These are phyloP conservation scores for Orthosia incerta DNA, from an alignment of 2,888 invertebrate genomes.

Conservation along the genomic window DNA sequence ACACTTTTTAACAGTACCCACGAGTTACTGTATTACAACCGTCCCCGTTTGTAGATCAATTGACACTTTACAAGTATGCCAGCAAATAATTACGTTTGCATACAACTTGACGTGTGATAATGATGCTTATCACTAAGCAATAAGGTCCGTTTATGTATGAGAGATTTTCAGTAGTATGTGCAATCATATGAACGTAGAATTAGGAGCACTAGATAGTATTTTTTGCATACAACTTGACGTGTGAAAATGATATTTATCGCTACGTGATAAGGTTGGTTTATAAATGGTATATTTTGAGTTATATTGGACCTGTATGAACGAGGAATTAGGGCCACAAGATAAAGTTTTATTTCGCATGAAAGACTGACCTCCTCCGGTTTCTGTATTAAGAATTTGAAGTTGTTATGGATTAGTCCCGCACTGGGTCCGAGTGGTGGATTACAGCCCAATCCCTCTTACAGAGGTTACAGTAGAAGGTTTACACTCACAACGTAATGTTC, in stretches of 20 bases:
- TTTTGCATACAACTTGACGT: background rate
- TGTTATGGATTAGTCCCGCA: no score
- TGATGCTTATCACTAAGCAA: rapidly evolving
- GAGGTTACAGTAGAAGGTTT: no score
- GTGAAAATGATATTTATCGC: background rate
- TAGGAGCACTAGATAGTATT: background rate
- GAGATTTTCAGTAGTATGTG: background rate
- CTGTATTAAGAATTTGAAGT: no score
- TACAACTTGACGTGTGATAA: background rate
- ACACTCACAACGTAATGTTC: no score
- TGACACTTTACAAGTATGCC: constrained; percentile 41
- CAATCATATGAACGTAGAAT: constrained; percentile 11
- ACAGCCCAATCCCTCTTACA: no score
- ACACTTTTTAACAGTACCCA: no score
- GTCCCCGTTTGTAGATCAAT: constrained; percentile 35
- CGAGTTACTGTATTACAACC: constrained; percentile 1
- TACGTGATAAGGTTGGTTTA: background rate
- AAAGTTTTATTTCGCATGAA: no score
- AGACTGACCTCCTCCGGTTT: no score
- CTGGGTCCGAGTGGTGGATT: no score
- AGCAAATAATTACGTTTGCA: constrained; percentile 22
- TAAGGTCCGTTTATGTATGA: constrained; percentile 6
- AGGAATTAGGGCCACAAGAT: constrained; percentile 1
- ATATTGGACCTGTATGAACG: background rate
- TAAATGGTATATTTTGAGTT: background rate